Base-by-base conservation (phyloP, 1,140 invertebrate species). In the Neodiprion pinetum region DNA sequence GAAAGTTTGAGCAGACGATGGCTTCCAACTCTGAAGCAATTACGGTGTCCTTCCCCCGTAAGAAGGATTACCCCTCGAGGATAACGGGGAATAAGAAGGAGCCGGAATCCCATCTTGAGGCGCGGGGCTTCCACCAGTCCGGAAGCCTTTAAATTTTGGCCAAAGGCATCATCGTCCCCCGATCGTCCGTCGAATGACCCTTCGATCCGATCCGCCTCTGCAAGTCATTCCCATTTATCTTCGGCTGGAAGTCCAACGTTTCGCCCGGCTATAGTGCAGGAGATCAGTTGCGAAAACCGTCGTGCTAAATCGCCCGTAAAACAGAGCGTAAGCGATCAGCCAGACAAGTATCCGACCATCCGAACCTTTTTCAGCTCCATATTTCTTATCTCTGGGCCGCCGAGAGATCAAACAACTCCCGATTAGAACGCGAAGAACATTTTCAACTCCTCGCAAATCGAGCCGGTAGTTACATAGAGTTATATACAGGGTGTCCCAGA, bases 61-160 rank as follows among this genome's bases (percentile, higher is more conserved):
- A 61, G n/a, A 9, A 61, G 53, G 53, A 61, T 61, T 61, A 61
- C 53, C 53, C 50, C 53, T 61, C 53, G 11, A 61, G 53, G n/a
- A 61, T 61, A 61, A 12, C 5, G 53, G 9, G 9, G 53, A 40
- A 40, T 2, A 17, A 61, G 53, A 40, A 40, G 28, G 5, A 40
- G 28, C 28, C 28, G 28, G n/a, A 61, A 61, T 61, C 53, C 53
- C n/a, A 61, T 61, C 53, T 61, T 61, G 53, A 61, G n/a, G 9
- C 53, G 53, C 53, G 53, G 53, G 53, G 53, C 53, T 61, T 61
- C 53, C 11, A 14, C 4, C 11, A 12, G n/a, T 61, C 7, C 53
- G 53, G 53, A 61, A 61, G 53, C 53, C 53, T 61, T 61, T 61
- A 61, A 61, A 61, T 61, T 61, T 61, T 61, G 53, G 53, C 53